Evolutionary conservation across 1,140 invertebrate genomes (phyloP).

Genomic region (Drosophila quadrilineata): DNA sequence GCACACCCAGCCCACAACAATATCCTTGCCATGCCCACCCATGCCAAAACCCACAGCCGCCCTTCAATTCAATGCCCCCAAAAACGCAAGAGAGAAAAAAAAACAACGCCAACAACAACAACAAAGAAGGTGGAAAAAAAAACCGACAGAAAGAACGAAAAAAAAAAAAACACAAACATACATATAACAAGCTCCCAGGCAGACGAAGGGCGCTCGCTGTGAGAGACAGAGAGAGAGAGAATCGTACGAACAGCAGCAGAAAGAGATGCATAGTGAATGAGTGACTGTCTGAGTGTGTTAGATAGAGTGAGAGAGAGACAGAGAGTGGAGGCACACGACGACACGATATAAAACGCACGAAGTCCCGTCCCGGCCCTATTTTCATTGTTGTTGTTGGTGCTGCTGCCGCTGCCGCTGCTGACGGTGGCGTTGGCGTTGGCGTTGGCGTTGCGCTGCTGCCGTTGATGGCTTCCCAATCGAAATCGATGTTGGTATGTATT

Average conservation of each 20-base stretch:
- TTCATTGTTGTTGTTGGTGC: conserved; percentile 5
- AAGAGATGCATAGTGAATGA: too few relatives aligned
- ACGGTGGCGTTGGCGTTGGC: conserved; percentile 9
- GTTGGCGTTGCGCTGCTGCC: conserved; percentile 38
- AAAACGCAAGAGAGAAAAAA: conserved; percentile 15
- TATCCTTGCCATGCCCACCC: background rate
- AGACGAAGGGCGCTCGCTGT: conserved; percentile 47
- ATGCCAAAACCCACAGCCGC: conserved; percentile 18
- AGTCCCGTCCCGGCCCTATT: conserved; percentile 22
- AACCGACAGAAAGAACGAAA: background rate
- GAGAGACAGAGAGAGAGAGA: background rate
- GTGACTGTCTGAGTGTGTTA: background rate
- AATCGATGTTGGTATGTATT: conserved; percentile 80
- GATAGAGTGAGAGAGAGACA: conserved; percentile 25
- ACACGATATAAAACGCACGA: conserved; percentile 59
- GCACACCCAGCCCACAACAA: background rate
- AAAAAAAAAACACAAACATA: conserved; percentile 5
- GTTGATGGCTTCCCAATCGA: conserved; percentile 81
- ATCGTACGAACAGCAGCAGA: too few relatives aligned
- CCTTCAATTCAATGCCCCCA: conserved; percentile 66
- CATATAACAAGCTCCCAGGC: too few relatives aligned
- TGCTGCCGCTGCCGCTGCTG: conserved; percentile 5
- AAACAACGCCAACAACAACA: conserved; percentile 24
- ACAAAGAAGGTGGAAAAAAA: conserved; percentile 13
- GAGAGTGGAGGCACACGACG: conserved; percentile 41